These are phyloP conservation scores for Ophiodon elongatus DNA, from an alignment of 2,113 vertebrate species.

Conservation along the genomic window DNA sequence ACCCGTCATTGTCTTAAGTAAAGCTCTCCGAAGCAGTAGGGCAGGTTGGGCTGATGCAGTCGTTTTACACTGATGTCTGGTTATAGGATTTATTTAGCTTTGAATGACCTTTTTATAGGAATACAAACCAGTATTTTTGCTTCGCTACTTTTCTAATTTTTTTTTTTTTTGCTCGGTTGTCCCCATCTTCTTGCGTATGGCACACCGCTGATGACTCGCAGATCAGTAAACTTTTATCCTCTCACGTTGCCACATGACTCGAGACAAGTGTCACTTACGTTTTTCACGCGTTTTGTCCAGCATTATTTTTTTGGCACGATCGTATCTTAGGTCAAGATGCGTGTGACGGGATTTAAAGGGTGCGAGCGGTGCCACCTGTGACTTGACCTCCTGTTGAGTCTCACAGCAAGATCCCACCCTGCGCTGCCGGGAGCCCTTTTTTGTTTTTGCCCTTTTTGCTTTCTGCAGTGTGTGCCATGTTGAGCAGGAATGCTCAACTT, in stretches of 20 bases:
- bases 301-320: conserved; percentile 10
- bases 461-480: conserved; percentile 19
- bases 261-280: conserved; percentile 10
- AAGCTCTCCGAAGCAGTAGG: conserved; percentile 42
- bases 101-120: conserved; percentile 23
- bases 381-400: conserved; percentile 52
- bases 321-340: conserved; percentile 48
- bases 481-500: conserved; percentile 20
- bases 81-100: conserved; percentile 38
- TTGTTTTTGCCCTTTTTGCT: conserved; percentile 22
- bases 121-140: conserved; percentile 52
- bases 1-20: conserved; percentile 59
- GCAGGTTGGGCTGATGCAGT: conserved; percentile 57
- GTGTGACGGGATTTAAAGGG: conserved; percentile 36
- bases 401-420: conserved; percentile 40
- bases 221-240: conserved; percentile 7
- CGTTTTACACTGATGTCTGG: conserved; percentile 46
- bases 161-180: conserved; percentile 9
- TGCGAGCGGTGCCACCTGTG: conserved; percentile 58
- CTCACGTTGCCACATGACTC: conserved; percentile 11
- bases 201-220: conserved; percentile 18
- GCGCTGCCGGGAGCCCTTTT: conserved; percentile 25
- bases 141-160: background rate
- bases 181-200: background rate
- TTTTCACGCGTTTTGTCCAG: background rate